Base-by-base conservation (phyloP, 2,113 vertebrate genomes). In the Ardeotis arabs region DNA sequence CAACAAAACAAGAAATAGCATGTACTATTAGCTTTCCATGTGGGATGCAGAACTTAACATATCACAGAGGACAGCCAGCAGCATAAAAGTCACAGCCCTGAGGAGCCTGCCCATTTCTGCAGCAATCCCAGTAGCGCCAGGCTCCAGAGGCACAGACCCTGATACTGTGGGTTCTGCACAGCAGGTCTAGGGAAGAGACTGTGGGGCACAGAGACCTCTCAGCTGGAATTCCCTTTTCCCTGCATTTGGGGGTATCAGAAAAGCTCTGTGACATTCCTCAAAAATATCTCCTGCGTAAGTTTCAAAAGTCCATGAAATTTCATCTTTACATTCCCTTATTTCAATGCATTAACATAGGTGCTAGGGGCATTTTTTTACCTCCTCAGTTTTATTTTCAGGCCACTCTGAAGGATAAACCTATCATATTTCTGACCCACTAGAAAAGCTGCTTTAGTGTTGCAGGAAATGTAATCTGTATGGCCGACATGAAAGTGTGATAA, bases 381-480 rank as follows among this genome's bases (percentile, higher is more conserved):
- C 47, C 63, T 82, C 63, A 45, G 85, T 77, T 84, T 90, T 84
- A 73, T 93, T 93, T 93, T 87, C 93, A 84, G 87, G 75, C 87
- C 79, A 83, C 1, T 1, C 70, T 50, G 44, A 93, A 84, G 89
- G 94, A 94, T 96, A 95, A 96, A 92, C 94, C 95, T 97, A 97
- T 96, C 93, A 95, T 84, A 70, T 97, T 96, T 97, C 95, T 97
- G 95, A 96, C 91, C 90, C 94, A 96, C 73, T 74, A 95, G 96
- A 84, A 96, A 96, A 97, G 93, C 97, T 95, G 88, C 94, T 96
- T 96, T 96, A 92, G 63, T 8, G 35, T 81, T 60, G 83, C 78
- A 97, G 95, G 96, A 97, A 97, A 95, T 96, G 95, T 96, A 96
- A 97, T 97, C 96, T 96, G 97, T 95, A 97, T 95, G 64, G 92